Percentiles rank a stretch among this genome's conserved stretches.
phyloP scores from a whole-genome alignment of 2,888 invertebrate species.

The Melanophora roralis region DNA sequence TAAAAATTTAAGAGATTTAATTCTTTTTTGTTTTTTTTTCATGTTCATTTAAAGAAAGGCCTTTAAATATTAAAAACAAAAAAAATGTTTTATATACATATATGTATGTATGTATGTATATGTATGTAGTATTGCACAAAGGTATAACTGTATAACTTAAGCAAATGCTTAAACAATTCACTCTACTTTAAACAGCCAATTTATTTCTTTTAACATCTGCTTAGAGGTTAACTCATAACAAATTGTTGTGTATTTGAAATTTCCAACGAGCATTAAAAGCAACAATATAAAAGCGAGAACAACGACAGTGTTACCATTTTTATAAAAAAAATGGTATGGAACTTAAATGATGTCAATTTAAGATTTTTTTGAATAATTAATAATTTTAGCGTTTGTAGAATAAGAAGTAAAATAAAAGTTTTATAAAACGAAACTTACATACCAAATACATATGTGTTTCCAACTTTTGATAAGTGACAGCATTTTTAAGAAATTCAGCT shows the following conservation, averaged over 20 bases:
- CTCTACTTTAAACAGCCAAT: neutral
- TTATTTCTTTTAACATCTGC: neutral
- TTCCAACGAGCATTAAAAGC: neutral
- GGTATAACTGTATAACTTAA: neutral
- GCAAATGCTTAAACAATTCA: neutral
- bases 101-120: no score
- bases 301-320: neutral
- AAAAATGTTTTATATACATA: neutral
- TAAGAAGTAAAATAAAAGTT: no score
- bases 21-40: neutral
- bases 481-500: no score
- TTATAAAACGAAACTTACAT: no score
- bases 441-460: no score
- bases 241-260: constrained; percentile 16
- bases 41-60: neutral
- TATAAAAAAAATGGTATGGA: no score
- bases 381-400: no score
- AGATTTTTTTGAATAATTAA: no score
- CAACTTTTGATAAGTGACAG: no score
- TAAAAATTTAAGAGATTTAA: constrained; percentile 38
- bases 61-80: neutral
- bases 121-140: neutral
- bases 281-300: neutral
- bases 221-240: constrained; percentile 31
- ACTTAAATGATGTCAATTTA: no score